Conservation (phyloP, 2,797 vertebrate species). For the Amphiprion clarkii region DNA sequence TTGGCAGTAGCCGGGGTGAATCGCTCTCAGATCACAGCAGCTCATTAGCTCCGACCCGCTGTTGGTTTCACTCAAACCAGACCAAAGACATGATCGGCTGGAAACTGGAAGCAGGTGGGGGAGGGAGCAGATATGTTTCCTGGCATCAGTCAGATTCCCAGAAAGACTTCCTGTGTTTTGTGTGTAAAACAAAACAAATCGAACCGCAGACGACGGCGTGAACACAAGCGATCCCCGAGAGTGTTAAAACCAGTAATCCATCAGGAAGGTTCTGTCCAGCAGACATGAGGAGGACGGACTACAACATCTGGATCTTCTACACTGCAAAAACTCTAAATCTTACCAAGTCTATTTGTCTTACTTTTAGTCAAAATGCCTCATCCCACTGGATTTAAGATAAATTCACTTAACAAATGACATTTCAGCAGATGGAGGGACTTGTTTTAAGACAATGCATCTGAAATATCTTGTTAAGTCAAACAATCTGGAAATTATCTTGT, state of each 20-base stretch:
- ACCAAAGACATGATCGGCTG: conserved; percentile 58
- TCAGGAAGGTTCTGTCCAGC: conserved; percentile 24
- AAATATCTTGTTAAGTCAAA: too few species aligned
- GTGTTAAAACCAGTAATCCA: conserved; percentile 26
- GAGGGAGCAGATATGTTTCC: conserved; percentile 44
- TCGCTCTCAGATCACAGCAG: conserved; percentile 68
- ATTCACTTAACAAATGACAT: too few species aligned
- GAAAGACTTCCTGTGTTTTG: conserved; percentile 70
- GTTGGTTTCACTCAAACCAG: conserved; percentile 79
- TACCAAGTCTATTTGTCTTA: too few species aligned
- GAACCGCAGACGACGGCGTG: conserved; percentile 5
- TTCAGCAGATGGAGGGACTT: too few species aligned
- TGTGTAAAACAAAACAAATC: conserved; percentile 51
- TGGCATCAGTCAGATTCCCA: conserved; percentile 48
- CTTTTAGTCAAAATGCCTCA: too few species aligned
- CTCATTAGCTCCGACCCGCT: conserved; percentile 76
- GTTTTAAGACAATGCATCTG: too few species aligned
- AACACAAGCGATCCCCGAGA: conserved; percentile 21
- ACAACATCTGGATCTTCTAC: conserved; percentile 71
- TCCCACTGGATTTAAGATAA: too few species aligned
- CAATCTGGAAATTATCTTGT: too few species aligned
- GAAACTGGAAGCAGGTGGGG: conserved; percentile 62
- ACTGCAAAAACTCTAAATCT: too few species aligned
- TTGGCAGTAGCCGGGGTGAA: conserved; percentile 40
- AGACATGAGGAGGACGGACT: conserved; percentile 6